Conservation (phyloP, 2,797 vertebrate genomes). For the Sebastes iracundus region DNA sequence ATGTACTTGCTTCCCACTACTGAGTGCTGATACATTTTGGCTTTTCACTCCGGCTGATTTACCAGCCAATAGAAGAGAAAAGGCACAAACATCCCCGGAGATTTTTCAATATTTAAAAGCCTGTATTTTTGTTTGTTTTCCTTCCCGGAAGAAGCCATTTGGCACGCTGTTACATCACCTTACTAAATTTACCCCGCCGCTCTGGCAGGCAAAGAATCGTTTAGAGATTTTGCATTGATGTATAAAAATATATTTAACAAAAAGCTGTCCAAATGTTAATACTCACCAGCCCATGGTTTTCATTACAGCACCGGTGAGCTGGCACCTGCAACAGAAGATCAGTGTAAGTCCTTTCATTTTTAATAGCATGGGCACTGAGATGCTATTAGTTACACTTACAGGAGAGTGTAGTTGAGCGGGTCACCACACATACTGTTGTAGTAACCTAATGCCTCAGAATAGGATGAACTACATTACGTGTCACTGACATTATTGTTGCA, state of each 20-base stretch:
- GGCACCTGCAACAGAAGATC: constrained; percentile 10
- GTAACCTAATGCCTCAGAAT: constrained; percentile 44
- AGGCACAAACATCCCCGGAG: not conserved
- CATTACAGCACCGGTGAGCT: constrained; percentile 9
- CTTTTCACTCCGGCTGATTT: not conserved
- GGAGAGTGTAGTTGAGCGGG: not conserved
- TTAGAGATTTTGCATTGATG: not conserved
- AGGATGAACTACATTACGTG: constrained; percentile 24
- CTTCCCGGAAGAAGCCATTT: not conserved
- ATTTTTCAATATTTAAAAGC: not conserved
- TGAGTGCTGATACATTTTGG: not conserved
- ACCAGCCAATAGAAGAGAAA: not conserved
- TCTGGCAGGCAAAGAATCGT: not conserved
- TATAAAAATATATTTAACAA: not conserved
- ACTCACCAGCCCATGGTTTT: not conserved
- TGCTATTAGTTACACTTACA: constrained; percentile 47
- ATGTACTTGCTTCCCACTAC: not conserved
- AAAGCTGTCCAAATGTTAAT: not conserved
- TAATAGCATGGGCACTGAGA: constrained; percentile 37
- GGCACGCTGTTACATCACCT: not conserved
- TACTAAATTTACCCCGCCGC: not conserved
- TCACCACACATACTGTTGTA: not conserved
- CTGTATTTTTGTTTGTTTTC: not conserved
- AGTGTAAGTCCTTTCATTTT: constrained; percentile 42
- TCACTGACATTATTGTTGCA: not conserved